Evolutionary conservation across 92 coral and sea anemone genomes (phyloP), one percentile per base, ranked within the genome.

Genomic region (Porites cylindrica): DNA sequence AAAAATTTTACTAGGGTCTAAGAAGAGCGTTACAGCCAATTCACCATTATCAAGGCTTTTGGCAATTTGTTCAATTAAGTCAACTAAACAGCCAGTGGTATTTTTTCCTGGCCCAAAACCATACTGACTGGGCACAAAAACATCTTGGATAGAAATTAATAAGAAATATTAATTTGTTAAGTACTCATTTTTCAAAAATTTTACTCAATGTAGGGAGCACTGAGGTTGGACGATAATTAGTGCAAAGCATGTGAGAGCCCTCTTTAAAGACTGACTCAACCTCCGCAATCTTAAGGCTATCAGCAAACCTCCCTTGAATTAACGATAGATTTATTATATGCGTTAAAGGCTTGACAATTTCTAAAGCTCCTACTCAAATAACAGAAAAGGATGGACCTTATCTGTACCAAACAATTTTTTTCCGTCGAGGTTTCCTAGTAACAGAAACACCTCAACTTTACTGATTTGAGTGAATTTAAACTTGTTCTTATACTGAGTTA

Each of bases 201-300:
- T 90, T 80, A 47, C 82, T 78, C 38, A 90, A 66, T 77, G 84
- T 85, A 71, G 89, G 85, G 23, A 26, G 89, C 17, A 90, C 84
- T 71, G 89, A 90, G 65, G 85, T 85, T 43, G 89, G 92, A 29
- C 92, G 71, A 73, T 79, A 90, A 58, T 90, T 90, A 84, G 79
- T 81, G 20, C 75, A 66, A 76, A 83, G 52, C 67, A 76, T 72
- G 51, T 79, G 76, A 38, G 81, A 73, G 19, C 92, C 93, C 81
- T 90, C 82, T 80, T 85, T 85, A 67, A 78, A 77, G 24, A 90
- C 80, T 24, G 93, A 86, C 51, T 76, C 84, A 54, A 83, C 85
- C 19, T 80, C 74, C 9, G 85, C 86, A n/a, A 90, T 74, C 85
- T 90, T 90, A 20, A 70, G 74, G 74, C 24, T 71, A 71, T 71